Evolutionary conservation across 2,888 invertebrate species (phyloP), one percentile per base, ranked within the genome.

Genomic region (Nebria salina): DNA sequence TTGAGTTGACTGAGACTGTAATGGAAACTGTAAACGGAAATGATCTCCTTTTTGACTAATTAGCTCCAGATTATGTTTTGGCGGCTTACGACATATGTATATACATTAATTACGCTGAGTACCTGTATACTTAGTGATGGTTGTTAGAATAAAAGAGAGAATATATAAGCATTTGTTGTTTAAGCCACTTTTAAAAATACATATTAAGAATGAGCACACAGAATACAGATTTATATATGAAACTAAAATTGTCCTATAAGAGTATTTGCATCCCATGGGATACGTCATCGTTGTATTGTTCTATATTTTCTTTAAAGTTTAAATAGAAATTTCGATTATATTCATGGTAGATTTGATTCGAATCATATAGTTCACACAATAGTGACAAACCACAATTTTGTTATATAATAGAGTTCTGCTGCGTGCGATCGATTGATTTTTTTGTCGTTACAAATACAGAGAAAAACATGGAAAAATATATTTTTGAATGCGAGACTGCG

Each of bases 351-450:
- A 54, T 54, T 54, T 54, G 2, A 11, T 54, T 54, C 54, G 34
- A 34, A 4, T 34, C 34, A 34, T 34, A 34, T 34, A 34, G 34
- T 34, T 34, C 54, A 54, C 54, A 54, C 13, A 54, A 54, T 4
- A 54, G 11, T 54, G 7, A 54, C 54, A 54, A 7, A 54, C 54
- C 54, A 54, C 54, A 54, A 54, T 54, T 54, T 54, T 11, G 54
- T 54, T 11, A 11, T 11, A 54, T 54, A 54, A 54, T 54, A 13
- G 34, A 34, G 54, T 13, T 3, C 11, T 54, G 4, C 7, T 11
- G 54, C 54, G 8, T 73, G 65, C 70, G 77, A 77, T 8, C 77
- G 77, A 77, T 77, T 78, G 78, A 72, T 74, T 80, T 80, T 80
- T 11, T 54, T 54, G 54, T 54, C 4, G 4, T 34, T 34, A 2